phyloP scores from a whole-genome alignment of 2,797 vertebrate genomes.

The Menidia menidia region DNA sequence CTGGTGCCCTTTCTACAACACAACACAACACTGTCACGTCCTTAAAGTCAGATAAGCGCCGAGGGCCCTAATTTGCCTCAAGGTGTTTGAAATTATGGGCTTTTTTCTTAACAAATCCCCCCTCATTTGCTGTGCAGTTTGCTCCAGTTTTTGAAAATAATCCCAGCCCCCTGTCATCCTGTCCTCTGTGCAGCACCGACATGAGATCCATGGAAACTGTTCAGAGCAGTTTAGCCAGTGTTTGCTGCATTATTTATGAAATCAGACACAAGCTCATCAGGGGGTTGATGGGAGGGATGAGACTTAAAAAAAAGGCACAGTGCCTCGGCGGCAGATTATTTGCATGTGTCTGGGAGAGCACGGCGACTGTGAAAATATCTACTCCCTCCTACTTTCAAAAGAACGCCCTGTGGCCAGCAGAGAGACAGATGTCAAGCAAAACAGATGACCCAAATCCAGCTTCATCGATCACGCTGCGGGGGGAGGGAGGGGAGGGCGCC shows the following conservation, averaged over 20 bases:
- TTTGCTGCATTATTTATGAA: slow-evolving; percentile 68
- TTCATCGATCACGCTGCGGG: slow-evolving; percentile 66
- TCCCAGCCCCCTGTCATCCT: slow-evolving; percentile 1
- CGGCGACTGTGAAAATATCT: slow-evolving; percentile 29
- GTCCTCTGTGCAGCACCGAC: slow-evolving; percentile 24
- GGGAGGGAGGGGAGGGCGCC: background rate
- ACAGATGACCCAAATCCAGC: slow-evolving; percentile 72
- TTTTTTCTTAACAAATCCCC: slow-evolving; percentile 5
- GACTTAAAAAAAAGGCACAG: slow-evolving; percentile 59
- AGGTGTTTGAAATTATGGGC: background rate
- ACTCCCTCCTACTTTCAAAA: slow-evolving; percentile 54
- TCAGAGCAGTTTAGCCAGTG: slow-evolving; percentile 14
- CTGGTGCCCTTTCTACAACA: background rate
- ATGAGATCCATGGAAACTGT: slow-evolving; percentile 14
- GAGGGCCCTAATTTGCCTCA: background rate
- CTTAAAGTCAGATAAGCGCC: background rate
- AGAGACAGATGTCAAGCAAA: slow-evolving; percentile 72
- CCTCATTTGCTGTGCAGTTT: background rate
- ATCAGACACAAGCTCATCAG: slow-evolving; percentile 43
- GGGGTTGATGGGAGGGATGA: slow-evolving; percentile 54
- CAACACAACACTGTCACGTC: background rate
- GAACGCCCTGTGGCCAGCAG: slow-evolving; percentile 59
- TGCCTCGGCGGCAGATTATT: slow-evolving; percentile 54
- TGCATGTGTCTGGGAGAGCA: slow-evolving; percentile 25
- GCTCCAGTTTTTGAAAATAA: slow-evolving; percentile 3